Percentiles rank a stretch among this genome's conserved stretches.
phyloP scores from a whole-genome alignment of 2,113 vertebrate species.

The Mus pahari region DNA sequence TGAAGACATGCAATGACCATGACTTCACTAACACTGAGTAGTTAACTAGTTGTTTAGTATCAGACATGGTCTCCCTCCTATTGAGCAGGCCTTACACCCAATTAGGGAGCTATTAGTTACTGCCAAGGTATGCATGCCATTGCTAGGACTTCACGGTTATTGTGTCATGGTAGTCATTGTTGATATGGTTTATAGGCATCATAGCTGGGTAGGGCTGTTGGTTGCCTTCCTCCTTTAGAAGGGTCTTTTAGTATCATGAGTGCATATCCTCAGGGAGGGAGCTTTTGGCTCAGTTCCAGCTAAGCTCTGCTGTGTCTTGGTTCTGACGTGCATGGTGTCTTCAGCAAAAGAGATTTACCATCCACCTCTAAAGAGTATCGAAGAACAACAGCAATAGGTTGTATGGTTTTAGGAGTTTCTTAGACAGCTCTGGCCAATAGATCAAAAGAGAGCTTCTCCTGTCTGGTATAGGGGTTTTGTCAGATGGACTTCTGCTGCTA shows the following conservation, averaged over 20 bases:
- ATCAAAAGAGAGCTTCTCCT: neutral
- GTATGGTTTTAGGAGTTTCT: neutral
- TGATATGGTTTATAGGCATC: neutral
- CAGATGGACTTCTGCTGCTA: neutral
- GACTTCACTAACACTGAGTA: neutral
- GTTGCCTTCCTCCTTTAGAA: neutral
- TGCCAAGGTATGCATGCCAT: too few species aligned
- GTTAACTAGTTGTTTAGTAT: neutral
- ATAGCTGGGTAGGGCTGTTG: neutral
- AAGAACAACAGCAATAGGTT: too few species aligned
- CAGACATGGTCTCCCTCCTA: neutral
- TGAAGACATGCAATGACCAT: neutral
- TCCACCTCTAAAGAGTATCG: neutral
- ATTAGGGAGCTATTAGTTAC: neutral
- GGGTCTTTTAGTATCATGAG: neutral
- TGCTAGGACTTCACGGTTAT: neutral
- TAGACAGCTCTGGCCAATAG: neutral
- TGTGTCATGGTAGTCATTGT: neutral
- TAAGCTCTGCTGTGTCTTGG: neutral
- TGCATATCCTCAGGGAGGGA: neutral
- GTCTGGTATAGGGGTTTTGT: neutral
- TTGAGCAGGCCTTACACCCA: neutral
- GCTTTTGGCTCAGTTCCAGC: neutral
- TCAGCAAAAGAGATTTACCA: neutral
- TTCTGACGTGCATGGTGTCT: neutral